These are phyloP conservation scores for Litocranius walleri DNA, from an alignment of 2,113 vertebrate genomes.

Conservation along the genomic window DNA sequence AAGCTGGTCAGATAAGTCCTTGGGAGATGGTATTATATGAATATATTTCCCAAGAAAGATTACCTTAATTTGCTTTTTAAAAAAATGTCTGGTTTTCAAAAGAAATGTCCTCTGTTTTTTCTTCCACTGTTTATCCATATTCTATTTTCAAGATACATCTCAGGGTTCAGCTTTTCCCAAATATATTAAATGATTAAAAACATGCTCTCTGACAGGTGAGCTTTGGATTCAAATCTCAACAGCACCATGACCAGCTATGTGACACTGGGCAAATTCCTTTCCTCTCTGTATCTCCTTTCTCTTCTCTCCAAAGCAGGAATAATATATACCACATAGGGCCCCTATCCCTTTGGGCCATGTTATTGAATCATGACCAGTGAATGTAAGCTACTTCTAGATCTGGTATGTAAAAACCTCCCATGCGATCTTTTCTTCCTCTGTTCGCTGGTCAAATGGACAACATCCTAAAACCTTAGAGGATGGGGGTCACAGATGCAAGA, in stretches of 20 bases:
- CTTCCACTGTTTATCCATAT: not conserved
- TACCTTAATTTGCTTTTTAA: not conserved
- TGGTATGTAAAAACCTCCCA: not conserved
- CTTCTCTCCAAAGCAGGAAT: not conserved
- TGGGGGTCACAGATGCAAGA: not conserved
- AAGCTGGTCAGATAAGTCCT: not conserved
- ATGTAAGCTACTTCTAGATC: not conserved
- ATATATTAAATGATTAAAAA: not conserved
- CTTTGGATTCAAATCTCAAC: not conserved
- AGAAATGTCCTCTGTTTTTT: not conserved
- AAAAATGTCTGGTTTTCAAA: not conserved
- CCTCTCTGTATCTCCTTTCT: not conserved
- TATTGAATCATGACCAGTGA: not conserved
- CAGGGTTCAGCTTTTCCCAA: not conserved
- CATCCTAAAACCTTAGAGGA: not conserved
- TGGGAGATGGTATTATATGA: not conserved
- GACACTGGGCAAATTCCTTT: not conserved
- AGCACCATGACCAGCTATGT: not conserved
- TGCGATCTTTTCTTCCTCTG: rapidly evolving
- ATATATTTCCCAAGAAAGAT: not conserved
- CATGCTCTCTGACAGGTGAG: not conserved
- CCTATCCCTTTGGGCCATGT: not conserved
- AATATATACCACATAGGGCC: not conserved
- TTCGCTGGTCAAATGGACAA: not conserved
- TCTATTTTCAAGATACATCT: not conserved